A percentile compares a stretch with the other conserved stretches of the same genome.
phyloP scores from a whole-genome alignment of 2,797 vertebrate species.

The Enteromius paludinosus region DNA sequence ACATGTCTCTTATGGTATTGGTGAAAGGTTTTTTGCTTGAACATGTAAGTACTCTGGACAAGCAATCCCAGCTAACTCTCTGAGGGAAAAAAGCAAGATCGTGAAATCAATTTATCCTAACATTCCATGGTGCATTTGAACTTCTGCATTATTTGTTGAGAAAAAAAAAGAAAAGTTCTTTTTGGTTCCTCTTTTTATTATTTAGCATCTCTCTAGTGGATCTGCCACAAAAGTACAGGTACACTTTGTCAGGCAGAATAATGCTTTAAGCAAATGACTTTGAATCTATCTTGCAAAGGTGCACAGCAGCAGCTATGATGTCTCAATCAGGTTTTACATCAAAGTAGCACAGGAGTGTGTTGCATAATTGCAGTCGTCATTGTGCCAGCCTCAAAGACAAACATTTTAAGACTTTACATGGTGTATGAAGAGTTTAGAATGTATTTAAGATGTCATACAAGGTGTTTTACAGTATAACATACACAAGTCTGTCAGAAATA shows the following conservation, averaged over 20 bases:
- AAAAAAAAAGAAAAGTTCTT: constrained; percentile 37
- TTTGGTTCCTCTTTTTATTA: constrained; percentile 31
- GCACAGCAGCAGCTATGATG: not conserved
- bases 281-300: constrained; percentile 3
- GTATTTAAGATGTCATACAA: not conserved
- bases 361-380: constrained; percentile 31
- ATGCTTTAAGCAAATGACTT: constrained; percentile 45
- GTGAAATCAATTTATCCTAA: constrained; percentile 32
- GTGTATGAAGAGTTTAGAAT: not conserved
- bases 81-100: constrained; percentile 22
- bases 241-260: constrained; percentile 43
- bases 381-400: not conserved
- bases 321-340: constrained; percentile 16
- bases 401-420: not conserved
- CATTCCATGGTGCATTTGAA: constrained; percentile 12
- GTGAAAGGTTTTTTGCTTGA: constrained; percentile 29
- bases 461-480: not conserved
- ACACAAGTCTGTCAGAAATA: not conserved
- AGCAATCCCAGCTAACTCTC: constrained; percentile 29
- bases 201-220: constrained; percentile 44
- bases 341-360: not conserved
- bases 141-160: constrained; percentile 36
- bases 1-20: not conserved
- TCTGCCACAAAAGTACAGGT: constrained; percentile 26
- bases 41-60: constrained; percentile 45